phyloP scores from a whole-genome alignment of 2,113 vertebrate genomes.

The Hemichromis elongatus region DNA sequence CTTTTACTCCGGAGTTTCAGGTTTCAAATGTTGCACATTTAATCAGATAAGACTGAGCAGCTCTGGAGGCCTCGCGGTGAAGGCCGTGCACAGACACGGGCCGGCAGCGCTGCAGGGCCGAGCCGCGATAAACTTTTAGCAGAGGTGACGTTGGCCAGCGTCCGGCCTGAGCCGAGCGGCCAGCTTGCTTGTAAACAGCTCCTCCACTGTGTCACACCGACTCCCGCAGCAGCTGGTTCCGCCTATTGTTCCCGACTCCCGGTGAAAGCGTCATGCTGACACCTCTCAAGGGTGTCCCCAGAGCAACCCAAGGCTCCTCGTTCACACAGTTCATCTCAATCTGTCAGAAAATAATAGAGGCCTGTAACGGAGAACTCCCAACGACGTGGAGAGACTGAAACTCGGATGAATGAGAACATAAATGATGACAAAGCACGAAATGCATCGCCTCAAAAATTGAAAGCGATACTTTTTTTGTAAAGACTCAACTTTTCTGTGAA shows the following conservation, averaged over 20 bases:
- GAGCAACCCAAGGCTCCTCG: slow-evolving; percentile 18
- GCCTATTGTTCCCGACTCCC: slow-evolving; percentile 62
- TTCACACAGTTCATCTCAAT: slow-evolving; percentile 50
- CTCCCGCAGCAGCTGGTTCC: slow-evolving; percentile 73
- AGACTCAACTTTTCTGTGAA: neutral
- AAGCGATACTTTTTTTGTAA: neutral
- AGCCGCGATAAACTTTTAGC: neutral
- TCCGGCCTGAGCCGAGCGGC: slow-evolving; percentile 27
- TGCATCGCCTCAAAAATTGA: neutral
- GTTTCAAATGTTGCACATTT: neutral
- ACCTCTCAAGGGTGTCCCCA: slow-evolving; percentile 58
- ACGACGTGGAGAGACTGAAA: neutral
- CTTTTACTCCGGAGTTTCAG: neutral
- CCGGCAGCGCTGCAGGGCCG: neutral
- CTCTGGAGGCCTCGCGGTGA: neutral
- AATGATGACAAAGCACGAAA: neutral
- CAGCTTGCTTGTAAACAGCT: slow-evolving; percentile 56
- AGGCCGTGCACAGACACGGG: neutral
- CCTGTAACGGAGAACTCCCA: neutral
- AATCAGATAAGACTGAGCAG: neutral
- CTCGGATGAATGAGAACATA: neutral
- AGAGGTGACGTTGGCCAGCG: slow-evolving; percentile 11
- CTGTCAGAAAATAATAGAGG: neutral
- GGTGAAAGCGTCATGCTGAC: slow-evolving; percentile 52
- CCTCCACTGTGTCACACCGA: slow-evolving; percentile 34